These are phyloP conservation scores for Trichomalopsis sarcophagae DNA, from an alignment of 1,140 invertebrate genomes.

Conservation along the genomic window DNA sequence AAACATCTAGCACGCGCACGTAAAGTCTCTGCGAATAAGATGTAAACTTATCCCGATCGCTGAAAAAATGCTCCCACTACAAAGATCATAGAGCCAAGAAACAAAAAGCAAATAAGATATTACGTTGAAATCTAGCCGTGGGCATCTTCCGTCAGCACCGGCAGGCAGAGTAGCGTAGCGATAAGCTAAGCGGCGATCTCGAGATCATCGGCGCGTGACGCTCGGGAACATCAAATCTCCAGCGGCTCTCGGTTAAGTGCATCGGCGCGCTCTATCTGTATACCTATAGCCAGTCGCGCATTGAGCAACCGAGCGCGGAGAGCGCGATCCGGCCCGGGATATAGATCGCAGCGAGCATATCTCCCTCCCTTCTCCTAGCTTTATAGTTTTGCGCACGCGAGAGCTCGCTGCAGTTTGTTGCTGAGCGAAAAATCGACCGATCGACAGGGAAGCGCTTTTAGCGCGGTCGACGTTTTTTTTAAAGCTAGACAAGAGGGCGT, in stretches of 20 bases:
- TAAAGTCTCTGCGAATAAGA: not conserved
- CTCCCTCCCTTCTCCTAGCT: not conserved
- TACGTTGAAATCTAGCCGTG: not conserved
- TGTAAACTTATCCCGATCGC: not conserved
- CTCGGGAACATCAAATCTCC: not conserved
- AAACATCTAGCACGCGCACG: not conserved
- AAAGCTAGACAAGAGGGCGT: not conserved
- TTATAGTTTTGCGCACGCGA: not conserved
- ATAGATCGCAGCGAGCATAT: not conserved
- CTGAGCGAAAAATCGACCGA: not conserved
- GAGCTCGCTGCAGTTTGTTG: not conserved
- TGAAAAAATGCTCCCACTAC: not conserved
- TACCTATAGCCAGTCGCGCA: not conserved
- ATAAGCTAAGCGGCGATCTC: slow-evolving; percentile 2
- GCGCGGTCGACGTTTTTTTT: not conserved
- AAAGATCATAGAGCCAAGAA: not conserved
- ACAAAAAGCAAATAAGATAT: not conserved
- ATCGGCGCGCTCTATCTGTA: not conserved
- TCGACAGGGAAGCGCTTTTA: not conserved
- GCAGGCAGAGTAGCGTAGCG: not conserved
- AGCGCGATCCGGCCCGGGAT: not conserved
- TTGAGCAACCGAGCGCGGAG: not conserved
- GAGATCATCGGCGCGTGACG: not conserved
- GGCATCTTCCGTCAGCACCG: not conserved
- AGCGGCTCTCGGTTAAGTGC: not conserved